These are phyloP conservation scores for Schizopygopsis pylzovi DNA, from an alignment of 2,797 vertebrate species.

Conservation along the genomic window DNA sequence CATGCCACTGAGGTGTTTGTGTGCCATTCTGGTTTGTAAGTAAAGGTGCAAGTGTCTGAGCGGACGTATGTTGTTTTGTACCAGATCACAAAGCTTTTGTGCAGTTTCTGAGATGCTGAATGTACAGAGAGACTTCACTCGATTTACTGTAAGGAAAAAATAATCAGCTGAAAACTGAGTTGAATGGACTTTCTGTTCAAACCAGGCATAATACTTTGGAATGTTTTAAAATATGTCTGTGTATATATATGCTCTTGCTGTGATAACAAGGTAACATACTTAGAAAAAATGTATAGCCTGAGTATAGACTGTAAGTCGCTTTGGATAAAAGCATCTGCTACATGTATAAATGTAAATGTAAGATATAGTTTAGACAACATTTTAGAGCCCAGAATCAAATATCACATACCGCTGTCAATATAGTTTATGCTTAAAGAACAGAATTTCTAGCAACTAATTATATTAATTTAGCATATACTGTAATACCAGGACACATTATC, in stretches of 20 bases:
- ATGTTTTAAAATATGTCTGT: not conserved
- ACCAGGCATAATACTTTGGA: not conserved
- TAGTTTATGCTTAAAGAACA: not conserved
- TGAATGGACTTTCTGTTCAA: not conserved
- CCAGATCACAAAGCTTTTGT: not conserved
- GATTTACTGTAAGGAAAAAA: not conserved
- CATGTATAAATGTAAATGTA: too few relatives aligned
- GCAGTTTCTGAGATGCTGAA: conserved; percentile 6
- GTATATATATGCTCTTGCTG: not conserved
- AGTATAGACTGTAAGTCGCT: too few relatives aligned
- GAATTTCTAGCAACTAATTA: not conserved
- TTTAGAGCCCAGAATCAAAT: not conserved
- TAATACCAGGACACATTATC: too few relatives aligned
- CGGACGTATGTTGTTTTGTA: not conserved
- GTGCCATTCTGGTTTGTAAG: conserved; percentile 12
- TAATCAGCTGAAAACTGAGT: not conserved
- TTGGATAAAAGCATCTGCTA: too few relatives aligned
- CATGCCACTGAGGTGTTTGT: conserved; percentile 33
- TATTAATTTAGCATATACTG: not conserved
- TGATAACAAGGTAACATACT: not conserved
- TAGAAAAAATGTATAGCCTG: too few relatives aligned
- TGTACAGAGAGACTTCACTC: conserved; percentile 16
- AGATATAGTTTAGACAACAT: not conserved
- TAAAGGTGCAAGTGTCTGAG: conserved; percentile 14
- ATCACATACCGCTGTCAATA: not conserved